Percentiles rank a stretch among this genome's conserved stretches.
phyloP scores from a whole-genome alignment of 2,888 invertebrate species.

The Lepidocyrtinus sp. region DNA sequence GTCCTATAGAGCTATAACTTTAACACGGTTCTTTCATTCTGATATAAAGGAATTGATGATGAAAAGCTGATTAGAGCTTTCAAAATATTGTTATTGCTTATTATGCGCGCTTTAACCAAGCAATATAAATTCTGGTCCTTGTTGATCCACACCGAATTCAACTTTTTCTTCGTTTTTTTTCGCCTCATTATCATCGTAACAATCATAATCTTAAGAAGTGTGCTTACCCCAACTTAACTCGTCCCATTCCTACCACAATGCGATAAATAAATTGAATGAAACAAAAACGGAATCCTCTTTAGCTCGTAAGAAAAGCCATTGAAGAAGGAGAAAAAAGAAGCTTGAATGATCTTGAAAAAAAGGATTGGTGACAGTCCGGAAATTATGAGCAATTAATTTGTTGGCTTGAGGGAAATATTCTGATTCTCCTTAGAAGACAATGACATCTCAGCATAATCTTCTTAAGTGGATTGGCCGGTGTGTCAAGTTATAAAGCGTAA shows the following conservation, averaged over 20 bases:
- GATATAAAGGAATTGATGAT: slow-evolving; percentile 49
- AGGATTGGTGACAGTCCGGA: slow-evolving; percentile 63
- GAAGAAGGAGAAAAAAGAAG: slow-evolving; percentile 21
- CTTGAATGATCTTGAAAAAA: slow-evolving; percentile 20
- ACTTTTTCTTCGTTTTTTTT: slow-evolving; percentile 15
- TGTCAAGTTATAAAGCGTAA: slow-evolving; percentile 52
- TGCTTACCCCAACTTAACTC: neutral
- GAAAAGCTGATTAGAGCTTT: slow-evolving; percentile 57
- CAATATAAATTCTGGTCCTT: slow-evolving; percentile 51
- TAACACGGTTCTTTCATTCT: slow-evolving; percentile 29
- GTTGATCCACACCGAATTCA: slow-evolving; percentile 27
- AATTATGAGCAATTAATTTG: slow-evolving; percentile 65
- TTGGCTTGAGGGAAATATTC: slow-evolving; percentile 52
- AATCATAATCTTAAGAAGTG: neutral
- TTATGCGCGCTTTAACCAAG: slow-evolving; percentile 11
- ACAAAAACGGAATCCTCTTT: slow-evolving; percentile 9
- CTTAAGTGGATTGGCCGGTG: slow-evolving; percentile 63
- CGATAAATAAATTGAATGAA: slow-evolving; percentile 9
- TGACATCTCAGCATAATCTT: slow-evolving; percentile 59
- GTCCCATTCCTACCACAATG: neutral
- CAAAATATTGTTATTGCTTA: slow-evolving; percentile 53
- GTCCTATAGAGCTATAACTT: slow-evolving; percentile 2
- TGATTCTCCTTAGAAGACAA: slow-evolving; percentile 46
- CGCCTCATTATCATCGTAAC: neutral
- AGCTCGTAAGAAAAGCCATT: slow-evolving; percentile 19